A percentile compares a stretch with the other conserved stretches of the same genome.
phyloP scores from a whole-genome alignment of 1,140 invertebrate species.

The Magallana angulata region DNA sequence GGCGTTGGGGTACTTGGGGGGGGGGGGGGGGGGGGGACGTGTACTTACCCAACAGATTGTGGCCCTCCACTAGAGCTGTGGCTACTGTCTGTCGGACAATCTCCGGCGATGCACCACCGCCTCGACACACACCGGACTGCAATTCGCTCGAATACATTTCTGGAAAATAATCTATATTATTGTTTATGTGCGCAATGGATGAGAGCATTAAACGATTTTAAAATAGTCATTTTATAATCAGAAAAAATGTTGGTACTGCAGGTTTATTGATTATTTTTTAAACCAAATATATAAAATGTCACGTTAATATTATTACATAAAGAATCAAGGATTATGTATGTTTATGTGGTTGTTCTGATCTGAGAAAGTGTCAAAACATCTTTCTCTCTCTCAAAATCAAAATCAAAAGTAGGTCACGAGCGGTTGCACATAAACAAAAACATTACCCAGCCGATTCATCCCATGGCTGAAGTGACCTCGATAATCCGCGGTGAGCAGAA shows the following conservation, averaged over 20 bases:
- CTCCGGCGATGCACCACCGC: slow-evolving; percentile 83
- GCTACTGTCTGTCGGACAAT: slow-evolving; percentile 87
- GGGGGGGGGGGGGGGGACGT: too few relatives aligned
- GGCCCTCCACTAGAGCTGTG: slow-evolving; percentile 91
- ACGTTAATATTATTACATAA: too few relatives aligned
- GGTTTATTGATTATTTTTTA: too few relatives aligned
- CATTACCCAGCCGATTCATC: slow-evolving; percentile 46
- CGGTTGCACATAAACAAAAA: neutral
- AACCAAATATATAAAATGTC: too few relatives aligned
- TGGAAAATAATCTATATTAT: slow-evolving; percentile 57
- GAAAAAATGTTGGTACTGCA: too few relatives aligned
- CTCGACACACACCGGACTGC: slow-evolving; percentile 77
- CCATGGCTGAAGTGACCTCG: slow-evolving; percentile 84
- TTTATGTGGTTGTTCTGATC: too few relatives aligned
- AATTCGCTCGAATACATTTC: slow-evolving; percentile 84
- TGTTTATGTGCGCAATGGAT: neutral
- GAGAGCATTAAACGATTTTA: too few relatives aligned
- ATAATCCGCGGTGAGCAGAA: slow-evolving; percentile 90
- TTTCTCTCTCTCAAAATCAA: neutral
- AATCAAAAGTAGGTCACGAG: neutral
- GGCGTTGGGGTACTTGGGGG: too few relatives aligned
- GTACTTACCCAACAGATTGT: slow-evolving; percentile 86
- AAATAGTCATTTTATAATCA: too few relatives aligned
- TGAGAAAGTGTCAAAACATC: too few relatives aligned
- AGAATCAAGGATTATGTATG: too few relatives aligned